Conservation (phyloP, 1,140 invertebrate species). For the Neodiprion pinetum region DNA sequence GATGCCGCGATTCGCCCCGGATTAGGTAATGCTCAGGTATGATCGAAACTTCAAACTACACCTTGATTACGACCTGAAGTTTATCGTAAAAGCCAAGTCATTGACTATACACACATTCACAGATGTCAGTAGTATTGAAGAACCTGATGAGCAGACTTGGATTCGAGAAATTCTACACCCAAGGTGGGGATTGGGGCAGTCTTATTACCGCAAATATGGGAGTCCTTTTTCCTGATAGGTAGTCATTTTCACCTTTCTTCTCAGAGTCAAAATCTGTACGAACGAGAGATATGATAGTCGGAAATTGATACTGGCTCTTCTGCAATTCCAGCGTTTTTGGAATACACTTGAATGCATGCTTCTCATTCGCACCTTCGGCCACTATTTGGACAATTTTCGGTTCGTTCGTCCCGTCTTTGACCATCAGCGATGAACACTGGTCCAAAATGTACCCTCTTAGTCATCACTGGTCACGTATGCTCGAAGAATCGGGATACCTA, state of each 20-base stretch:
- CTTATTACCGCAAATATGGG: slow-evolving; percentile 68
- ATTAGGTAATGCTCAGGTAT: slow-evolving; percentile 44
- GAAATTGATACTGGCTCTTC: neutral
- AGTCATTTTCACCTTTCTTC: neutral
- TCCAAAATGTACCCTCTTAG: slow-evolving; percentile 70
- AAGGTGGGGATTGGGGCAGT: slow-evolving; percentile 88
- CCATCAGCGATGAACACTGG: slow-evolving; percentile 64
- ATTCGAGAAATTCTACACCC: slow-evolving; percentile 77
- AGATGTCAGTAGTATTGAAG: slow-evolving; percentile 77
- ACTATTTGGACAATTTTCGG: slow-evolving; percentile 64
- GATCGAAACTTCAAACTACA: neutral
- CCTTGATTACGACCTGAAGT: neutral
- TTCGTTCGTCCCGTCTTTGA: slow-evolving; percentile 62
- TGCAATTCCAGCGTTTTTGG: slow-evolving; percentile 65
- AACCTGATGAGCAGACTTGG: slow-evolving; percentile 86
- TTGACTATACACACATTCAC: slow-evolving; percentile 32
- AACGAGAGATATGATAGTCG: neutral
- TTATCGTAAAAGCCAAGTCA: slow-evolving; percentile 6
- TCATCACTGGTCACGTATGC: slow-evolving; percentile 55
- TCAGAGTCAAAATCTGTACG: neutral
- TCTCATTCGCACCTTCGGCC: slow-evolving; percentile 45
- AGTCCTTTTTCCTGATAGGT: slow-evolving; percentile 72
- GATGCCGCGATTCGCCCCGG: slow-evolving; percentile 48
- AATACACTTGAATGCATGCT: slow-evolving; percentile 72
- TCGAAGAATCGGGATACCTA: slow-evolving; percentile 81